These are phyloP conservation scores for Synanthedon tipuliformis DNA, from an alignment of 2,888 invertebrate species.

Conservation along the genomic window DNA sequence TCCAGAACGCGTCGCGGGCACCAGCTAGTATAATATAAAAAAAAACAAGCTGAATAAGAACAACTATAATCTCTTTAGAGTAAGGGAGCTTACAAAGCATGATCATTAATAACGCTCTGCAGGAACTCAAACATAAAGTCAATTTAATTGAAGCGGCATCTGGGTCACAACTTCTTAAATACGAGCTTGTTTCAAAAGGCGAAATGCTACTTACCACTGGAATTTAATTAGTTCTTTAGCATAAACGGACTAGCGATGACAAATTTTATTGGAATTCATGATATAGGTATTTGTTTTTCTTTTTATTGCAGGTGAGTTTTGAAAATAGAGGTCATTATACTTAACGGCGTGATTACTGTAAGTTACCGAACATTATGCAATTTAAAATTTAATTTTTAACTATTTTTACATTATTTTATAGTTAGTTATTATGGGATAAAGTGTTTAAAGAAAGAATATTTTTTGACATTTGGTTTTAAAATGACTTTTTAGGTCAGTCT, in stretches of 20 bases:
- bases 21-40: too few relatives aligned
- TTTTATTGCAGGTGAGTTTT: background rate
- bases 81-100: constrained; percentile 9
- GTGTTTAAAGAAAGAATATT: too few relatives aligned
- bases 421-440: too few relatives aligned
- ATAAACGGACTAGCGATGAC: background rate
- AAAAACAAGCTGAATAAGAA: background rate
- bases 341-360: too few relatives aligned
- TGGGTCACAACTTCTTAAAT: constrained; percentile 16
- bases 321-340: background rate
- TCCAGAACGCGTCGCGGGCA: too few relatives aligned
- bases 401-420: too few relatives aligned
- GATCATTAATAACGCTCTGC: constrained; percentile 27
- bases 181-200: constrained; percentile 11
- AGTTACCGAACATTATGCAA: too few relatives aligned
- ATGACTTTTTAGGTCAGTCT: too few relatives aligned
- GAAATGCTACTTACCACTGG: constrained; percentile 15
- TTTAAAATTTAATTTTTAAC: too few relatives aligned
- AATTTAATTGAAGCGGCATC: constrained; percentile 24
- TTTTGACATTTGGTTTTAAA: too few relatives aligned
- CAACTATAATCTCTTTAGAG: constrained; percentile 7
- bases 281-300: background rate
- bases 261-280: background rate
- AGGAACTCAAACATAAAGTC: constrained; percentile 31
- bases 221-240: constrained; percentile 14